phyloP scores from a whole-genome alignment of 2,888 invertebrate species.

The Patella caerulea region DNA sequence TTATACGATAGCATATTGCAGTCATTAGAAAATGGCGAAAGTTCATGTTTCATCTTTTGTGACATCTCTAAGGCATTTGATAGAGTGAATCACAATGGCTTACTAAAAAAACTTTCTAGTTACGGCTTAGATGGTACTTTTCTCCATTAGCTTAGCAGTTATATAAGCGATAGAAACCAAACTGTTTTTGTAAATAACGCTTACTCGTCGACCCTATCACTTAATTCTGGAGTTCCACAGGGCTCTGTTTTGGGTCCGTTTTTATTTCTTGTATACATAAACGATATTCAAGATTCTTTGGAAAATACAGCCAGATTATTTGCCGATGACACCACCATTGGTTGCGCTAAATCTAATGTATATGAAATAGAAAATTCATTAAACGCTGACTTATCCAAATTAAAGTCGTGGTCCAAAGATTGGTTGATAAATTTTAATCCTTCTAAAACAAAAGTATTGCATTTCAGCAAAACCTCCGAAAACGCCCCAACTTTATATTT shows the following conservation, averaged over 20 bases:
- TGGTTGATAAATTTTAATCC: conserved; percentile 26
- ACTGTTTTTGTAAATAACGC: not conserved
- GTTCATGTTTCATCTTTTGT: not conserved
- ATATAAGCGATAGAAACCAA: not conserved
- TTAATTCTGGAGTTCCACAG: conserved; percentile 21
- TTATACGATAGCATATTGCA: not conserved
- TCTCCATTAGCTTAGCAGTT: not conserved
- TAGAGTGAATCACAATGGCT: not conserved
- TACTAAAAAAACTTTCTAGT: not conserved
- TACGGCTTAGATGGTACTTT: not conserved
- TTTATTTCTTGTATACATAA: conserved; percentile 28
- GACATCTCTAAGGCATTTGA: not conserved
- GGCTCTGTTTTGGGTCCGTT: conserved; percentile 27
- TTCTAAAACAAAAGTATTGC: conserved; percentile 19
- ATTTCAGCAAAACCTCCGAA: not conserved
- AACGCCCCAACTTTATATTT: conserved; percentile 11
- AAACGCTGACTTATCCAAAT: conserved; percentile 18
- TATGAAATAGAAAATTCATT: conserved; percentile 16
- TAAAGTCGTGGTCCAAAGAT: not conserved
- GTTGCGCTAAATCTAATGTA: not conserved
- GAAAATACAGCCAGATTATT: conserved; percentile 16
- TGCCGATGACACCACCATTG: conserved; percentile 23
- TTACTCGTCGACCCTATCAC: not conserved
- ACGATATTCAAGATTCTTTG: conserved; percentile 18
- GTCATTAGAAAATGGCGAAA: not conserved